Conservation (phyloP, 2,113 vertebrate species). For the Coturnix japonica region DNA sequence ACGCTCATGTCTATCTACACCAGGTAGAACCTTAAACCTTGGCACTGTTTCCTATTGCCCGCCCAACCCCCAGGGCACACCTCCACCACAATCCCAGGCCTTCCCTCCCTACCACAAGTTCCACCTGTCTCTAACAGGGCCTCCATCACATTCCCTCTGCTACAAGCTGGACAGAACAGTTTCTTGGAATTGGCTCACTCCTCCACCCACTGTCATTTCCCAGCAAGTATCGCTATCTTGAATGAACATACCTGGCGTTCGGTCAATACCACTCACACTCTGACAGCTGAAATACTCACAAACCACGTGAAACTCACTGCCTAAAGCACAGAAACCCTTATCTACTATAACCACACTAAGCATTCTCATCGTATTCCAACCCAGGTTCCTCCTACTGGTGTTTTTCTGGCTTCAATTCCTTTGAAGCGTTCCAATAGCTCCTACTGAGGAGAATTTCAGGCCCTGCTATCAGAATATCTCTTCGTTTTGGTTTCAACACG, state of each 20-base stretch:
- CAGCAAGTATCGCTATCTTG: background rate
- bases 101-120: background rate
- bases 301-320: background rate
- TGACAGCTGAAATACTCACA: background rate
- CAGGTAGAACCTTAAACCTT: background rate
- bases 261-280: background rate
- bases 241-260: background rate
- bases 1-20: background rate
- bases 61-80: fast-evolving
- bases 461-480: background rate
- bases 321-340: background rate
- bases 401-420: background rate
- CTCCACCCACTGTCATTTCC: background rate
- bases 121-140: background rate
- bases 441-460: background rate
- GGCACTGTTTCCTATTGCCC: background rate
- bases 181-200: background rate
- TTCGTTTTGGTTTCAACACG: background rate
- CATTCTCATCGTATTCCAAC: background rate
- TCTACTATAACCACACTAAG: background rate
- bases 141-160: background rate
- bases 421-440: background rate
- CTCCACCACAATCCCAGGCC: background rate
- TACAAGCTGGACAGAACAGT: background rate
- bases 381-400: background rate